Conservation (phyloP, 2,113 vertebrate species). For the Channa maculata region DNA sequence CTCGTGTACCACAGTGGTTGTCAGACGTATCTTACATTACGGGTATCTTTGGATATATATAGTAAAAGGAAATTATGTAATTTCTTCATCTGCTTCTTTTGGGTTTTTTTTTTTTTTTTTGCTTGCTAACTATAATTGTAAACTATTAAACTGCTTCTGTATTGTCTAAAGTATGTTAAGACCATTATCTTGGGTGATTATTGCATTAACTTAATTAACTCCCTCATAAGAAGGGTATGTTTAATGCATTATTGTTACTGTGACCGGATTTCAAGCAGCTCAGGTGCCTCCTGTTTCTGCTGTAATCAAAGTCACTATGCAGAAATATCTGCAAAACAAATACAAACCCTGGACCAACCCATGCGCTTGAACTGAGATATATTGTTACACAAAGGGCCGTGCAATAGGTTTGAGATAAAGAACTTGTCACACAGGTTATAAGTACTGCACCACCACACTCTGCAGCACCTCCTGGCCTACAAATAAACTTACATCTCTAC, state of each 20-base stretch:
- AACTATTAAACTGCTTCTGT: not conserved
- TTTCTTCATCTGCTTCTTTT: too few species aligned
- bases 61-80: too few species aligned
- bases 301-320: slow-evolving; percentile 41
- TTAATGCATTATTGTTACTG: slow-evolving; percentile 11
- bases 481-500: not conserved
- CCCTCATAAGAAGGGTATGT: slow-evolving; percentile 1
- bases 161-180: not conserved
- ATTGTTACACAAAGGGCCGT: slow-evolving; percentile 50
- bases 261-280: slow-evolving; percentile 10
- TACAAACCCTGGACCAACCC: slow-evolving; percentile 48
- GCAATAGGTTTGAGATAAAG: slow-evolving; percentile 44
- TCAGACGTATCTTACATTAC: not conserved
- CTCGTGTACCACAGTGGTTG: too few species aligned
- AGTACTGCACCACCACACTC: not conserved
- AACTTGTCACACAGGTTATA: slow-evolving; percentile 70
- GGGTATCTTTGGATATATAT: not conserved
- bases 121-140: too few species aligned
- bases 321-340: slow-evolving; percentile 64
- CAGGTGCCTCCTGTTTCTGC: slow-evolving; percentile 21
- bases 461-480: not conserved
- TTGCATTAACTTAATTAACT: slow-evolving; percentile 34
- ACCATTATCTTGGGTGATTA: slow-evolving; percentile 15
- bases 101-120: too few species aligned
- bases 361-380: slow-evolving; percentile 20